Base-by-base conservation (phyloP, 2,888 invertebrate genomes). In the Archips xylosteana region DNA sequence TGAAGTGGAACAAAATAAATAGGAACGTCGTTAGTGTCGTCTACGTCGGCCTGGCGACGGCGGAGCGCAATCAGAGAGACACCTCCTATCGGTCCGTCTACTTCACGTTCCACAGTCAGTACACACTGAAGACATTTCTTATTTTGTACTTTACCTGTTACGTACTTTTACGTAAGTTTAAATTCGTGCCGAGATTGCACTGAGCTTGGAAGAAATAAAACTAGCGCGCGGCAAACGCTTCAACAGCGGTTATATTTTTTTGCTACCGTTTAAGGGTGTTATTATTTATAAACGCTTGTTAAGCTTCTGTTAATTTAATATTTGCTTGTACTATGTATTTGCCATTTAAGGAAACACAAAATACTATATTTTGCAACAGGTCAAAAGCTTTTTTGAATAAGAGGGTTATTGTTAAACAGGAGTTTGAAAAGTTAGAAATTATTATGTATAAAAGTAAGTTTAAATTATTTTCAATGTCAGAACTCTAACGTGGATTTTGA, bases 31-130 rank as follows among this genome's bases (percentile, higher is more conserved):
- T 86, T 86, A 86, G 83, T 82, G 83, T 82, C 82, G 83, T 82
- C 82, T 80, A 79, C 78, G 60, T 72, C 75, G 76, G 75, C 74
- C 76, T 76, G 77, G 80, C 79, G 82, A 54, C 51, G 78, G 76
- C 81, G 82, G 83, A 82, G 82, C 83, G 88, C 90, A 92, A 91
- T 91, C 91, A 91, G 87, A 61, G 86, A 79, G 87, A 87, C 89
- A 87, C 75, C 63, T 64, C 79, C 81, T 80, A 78, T 81, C 79
- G 77, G 76, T 76, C 75, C 76, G 79, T 79, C 79, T 77, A 45
- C 76, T 75, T 75, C 72, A 75, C 70, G 57, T 57, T 77, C 76
- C 75, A 76, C 70, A 75, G 75, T 71, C 76, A 79, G 78, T 78
- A 81, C 79, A 83, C 78, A 79, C 78, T 79, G 76, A 76, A 76